Conservation (phyloP, 2,797 vertebrate genomes). For the Rallus crepitans region DNA sequence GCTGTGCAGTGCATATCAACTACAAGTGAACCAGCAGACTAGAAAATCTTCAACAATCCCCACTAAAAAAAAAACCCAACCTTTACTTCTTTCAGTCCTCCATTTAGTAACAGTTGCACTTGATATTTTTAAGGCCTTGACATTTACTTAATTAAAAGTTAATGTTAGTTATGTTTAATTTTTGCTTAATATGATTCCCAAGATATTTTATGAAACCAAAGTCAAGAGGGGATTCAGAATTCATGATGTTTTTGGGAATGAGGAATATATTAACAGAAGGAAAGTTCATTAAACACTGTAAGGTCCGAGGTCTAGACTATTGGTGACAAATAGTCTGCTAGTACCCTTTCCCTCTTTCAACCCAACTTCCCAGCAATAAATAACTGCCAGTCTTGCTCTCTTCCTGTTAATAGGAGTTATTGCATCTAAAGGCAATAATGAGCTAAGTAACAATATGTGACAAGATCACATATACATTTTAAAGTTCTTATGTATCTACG, state of each 20-base stretch:
- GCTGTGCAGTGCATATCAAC: background rate
- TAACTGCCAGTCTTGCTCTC: background rate
- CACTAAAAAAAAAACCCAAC: background rate
- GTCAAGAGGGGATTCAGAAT: background rate
- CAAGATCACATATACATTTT: background rate
- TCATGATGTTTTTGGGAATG: background rate
- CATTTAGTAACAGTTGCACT: background rate
- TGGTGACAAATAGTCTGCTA: background rate
- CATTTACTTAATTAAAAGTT: slow-evolving; percentile 15
- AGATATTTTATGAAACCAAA: background rate
- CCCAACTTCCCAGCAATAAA: background rate
- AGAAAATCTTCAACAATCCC: background rate
- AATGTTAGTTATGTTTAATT: background rate
- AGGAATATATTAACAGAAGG: background rate
- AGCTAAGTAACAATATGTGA: background rate
- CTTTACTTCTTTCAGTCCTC: background rate
- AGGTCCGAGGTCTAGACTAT: background rate
- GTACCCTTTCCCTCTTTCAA: background rate
- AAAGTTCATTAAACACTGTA: background rate
- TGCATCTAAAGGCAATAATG: background rate
- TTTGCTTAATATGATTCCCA: background rate
- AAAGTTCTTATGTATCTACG: background rate
- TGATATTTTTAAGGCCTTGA: background rate
- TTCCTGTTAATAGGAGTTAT: background rate
- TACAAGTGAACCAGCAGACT: background rate